Base-by-base conservation (phyloP, 2,797 vertebrate genomes). In the Telmatherina bonti region DNA sequence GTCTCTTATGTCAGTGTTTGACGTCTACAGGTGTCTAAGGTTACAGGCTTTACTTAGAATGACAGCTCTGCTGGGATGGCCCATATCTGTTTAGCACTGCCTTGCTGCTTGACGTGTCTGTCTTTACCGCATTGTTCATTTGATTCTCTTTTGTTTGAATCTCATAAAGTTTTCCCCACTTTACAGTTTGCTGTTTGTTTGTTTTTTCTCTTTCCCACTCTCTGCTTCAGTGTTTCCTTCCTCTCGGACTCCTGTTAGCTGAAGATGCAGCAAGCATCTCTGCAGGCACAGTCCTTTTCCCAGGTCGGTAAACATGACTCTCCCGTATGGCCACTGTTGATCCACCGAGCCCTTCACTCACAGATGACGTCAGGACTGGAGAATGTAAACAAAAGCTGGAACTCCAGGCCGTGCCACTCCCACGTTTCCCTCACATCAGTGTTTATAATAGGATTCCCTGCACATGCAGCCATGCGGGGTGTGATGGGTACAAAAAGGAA, bases 331-430 rank as follows among this genome's bases (percentile, higher is more conserved):
- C 75, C 78, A 33, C 65, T 83, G 88, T 83, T 90, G 82, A 89
- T 84, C 81, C 78, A 72, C 64, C 69, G 31, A 65, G 75, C 76
- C 62, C 84, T 78, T 18, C 0, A 35, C 64, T 72, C 66, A 7
- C 9, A 27, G 5, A 85, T 94, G 92, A 94, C 93, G 93, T 95
- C 91, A 91, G 82, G 73, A 5, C 67, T 27, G 22, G 62, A 83
- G 87, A 93, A 91, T 92, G 92, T 92, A 84, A 94, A 94, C 91
- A 94, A 47, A 86, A 89, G 87, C 78, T 66, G 77, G 87, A 86
- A 83, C 88, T 85, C 81, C 82, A 80, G 83, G 67, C 75, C 26
- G 30, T 1, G 82, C 76, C 80, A 80, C 85, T 89, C 85, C 86
- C 85, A 85, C 76, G 43, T 87, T 72, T 67, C 76, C 75, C 69